Conservation (phyloP, 2,113 vertebrate species). For the Ornithorhynchus anatinus region DNA sequence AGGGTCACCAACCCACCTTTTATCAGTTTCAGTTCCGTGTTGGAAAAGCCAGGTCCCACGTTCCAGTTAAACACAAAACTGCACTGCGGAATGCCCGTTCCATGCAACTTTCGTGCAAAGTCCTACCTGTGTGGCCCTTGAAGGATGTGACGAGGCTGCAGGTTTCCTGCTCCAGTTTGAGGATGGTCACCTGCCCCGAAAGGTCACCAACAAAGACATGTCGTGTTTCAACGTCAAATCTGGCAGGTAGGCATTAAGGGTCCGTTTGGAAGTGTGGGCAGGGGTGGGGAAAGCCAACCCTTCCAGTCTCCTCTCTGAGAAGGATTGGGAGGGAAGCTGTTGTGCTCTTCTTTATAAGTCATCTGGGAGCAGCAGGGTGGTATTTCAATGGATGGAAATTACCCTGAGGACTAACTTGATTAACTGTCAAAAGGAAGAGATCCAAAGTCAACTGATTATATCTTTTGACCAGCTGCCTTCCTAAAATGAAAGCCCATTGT, state of each 20-base stretch:
- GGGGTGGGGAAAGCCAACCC: not conserved
- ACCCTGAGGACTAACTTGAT: not conserved
- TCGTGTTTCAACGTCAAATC: constrained; percentile 96
- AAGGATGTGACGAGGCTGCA: constrained; percentile 95
- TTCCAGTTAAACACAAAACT: too few species aligned
- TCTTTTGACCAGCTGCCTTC: not conserved
- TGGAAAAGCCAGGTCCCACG: too few species aligned
- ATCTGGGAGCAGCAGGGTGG: not conserved
- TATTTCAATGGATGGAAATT: not conserved
- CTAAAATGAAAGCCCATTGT: not conserved
- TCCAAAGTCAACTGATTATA: not conserved
- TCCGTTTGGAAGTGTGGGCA: constrained; percentile 32
- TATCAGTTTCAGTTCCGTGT: too few species aligned
- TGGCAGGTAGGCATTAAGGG: constrained; percentile 73
- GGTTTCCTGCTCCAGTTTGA: constrained; percentile 94
- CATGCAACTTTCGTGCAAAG: too few species aligned
- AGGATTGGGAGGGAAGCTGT: not conserved
- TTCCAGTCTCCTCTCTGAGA: not conserved
- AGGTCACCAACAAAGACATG: constrained; percentile 96
- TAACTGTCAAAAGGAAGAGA: constrained; percentile 3
- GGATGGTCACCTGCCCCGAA: constrained; percentile 97
- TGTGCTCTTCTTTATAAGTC: not conserved
- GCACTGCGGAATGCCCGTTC: too few species aligned
- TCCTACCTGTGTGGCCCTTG: constrained; percentile 94
- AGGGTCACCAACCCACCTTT: too few species aligned